Conservation (phyloP, 2,888 invertebrate genomes). For the Clostera curtula region DNA sequence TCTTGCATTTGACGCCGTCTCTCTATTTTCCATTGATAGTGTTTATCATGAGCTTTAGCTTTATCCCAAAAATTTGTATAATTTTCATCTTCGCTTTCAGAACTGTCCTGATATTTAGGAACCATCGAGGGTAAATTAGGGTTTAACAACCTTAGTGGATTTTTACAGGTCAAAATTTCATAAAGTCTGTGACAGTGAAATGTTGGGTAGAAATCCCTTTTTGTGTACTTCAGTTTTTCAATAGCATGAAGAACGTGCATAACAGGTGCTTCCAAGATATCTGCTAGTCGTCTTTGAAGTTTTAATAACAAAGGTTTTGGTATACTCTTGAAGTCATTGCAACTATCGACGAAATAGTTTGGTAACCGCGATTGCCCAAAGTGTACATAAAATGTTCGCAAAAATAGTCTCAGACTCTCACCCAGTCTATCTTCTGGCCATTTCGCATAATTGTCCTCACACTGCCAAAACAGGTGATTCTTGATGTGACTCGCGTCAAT, state of each 20-base stretch:
- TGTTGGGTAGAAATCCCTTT: conserved; percentile 77
- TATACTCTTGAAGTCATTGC: conserved; percentile 83
- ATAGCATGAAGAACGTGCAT: conserved; percentile 81
- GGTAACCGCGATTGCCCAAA: conserved; percentile 77
- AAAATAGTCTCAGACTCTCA: conserved; percentile 76
- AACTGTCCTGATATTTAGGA: conserved; percentile 34
- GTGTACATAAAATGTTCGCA: conserved; percentile 76
- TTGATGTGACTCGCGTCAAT: conserved; percentile 82
- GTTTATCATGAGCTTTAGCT: conserved; percentile 65
- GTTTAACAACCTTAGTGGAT: conserved; percentile 65
- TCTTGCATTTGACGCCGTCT: conserved; percentile 53
- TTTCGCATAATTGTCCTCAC: conserved; percentile 80
- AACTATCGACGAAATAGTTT: conserved; percentile 83
- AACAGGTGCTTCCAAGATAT: conserved; percentile 82
- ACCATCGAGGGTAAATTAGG: conserved; percentile 45
- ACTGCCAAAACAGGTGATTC: conserved; percentile 84
- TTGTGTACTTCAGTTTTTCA: conserved; percentile 78
- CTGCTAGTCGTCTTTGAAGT: conserved; percentile 79
- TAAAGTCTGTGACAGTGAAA: conserved; percentile 76
- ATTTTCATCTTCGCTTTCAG: conserved; percentile 56
- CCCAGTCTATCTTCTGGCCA: conserved; percentile 86
- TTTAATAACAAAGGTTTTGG: conserved; percentile 77
- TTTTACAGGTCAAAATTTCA: conserved; percentile 72
- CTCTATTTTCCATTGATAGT: conserved; percentile 66
- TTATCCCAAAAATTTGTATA: conserved; percentile 59